Evolutionary conservation across 1,140 invertebrate genomes (phyloP), one percentile per base, ranked within the genome.

Genomic region (Doryteuthis pealeii): DNA sequence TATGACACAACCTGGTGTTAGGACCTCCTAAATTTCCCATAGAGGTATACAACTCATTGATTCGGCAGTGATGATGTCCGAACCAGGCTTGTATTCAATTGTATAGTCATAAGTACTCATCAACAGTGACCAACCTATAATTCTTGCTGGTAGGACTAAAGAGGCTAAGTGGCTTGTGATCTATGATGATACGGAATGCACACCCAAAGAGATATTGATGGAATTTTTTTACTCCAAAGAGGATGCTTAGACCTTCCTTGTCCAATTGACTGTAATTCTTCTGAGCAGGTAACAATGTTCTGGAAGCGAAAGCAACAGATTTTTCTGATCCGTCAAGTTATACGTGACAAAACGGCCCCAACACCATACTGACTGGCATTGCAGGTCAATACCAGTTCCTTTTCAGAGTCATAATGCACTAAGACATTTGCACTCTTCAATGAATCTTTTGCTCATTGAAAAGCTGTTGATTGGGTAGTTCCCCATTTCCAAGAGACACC

Each of bases 311-410:
- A 6, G 85, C 85, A 40, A 90, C 85, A 5, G 89, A 88, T 76
- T 76, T 75, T 78, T 89, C 87, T 30, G 54, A 33, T 22, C 82
- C 84, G 77, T 89, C 82, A 30, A 77, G 1, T 70, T 75, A 40
- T 40, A 40, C 10, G 35, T 40, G 10, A 40, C 35, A 40, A 40
- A 40, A 40, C 35, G 10, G 10, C 10, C 10, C 35, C 35, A 5
- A 91, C 77, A 22, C 88, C 90, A 79, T 86, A 86, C 54, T 85
- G 88, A 26, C 22, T 26, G n/a, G 89, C 89, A 84, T 91, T 90
- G 30, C 87, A 87, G 22, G 88, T 82, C 33, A 91, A 32, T 40
- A 40, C 14, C 2, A 80, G 12, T n/a, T 33, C 32, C 14, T 68
- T 22, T 22, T 67, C 15, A 2, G 73, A 67, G 33, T 80, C 75